Evolutionary conservation across 2,888 invertebrate species (phyloP), one percentile per base, ranked within the genome.

Genomic region (Meloe dianella): DNA sequence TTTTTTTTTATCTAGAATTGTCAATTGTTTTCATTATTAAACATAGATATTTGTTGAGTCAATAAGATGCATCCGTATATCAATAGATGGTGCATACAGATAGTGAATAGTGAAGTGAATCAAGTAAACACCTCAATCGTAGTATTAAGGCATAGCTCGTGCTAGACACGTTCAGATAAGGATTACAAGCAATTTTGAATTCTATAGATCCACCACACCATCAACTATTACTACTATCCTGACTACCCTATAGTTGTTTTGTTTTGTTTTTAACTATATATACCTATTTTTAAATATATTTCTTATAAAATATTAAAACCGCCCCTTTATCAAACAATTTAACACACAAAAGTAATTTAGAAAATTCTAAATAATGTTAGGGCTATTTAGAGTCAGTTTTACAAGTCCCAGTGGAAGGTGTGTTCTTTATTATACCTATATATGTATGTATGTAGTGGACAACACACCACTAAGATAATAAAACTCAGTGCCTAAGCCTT

Each of bases 401-500:
- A 83, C 80, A 81, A 74, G 78, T 70, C 78, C 77, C 41, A 41
- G 70, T 73, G 73, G 78, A 78, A 77, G n/a, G n/a, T n/a, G 74
- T 73, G 65, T 61, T 61, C 60, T 60, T 30, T 56, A 63, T 41
- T 38, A 51, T 24, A 30, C n/a, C 10, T 61, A 32, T 61, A 61
- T 41, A 60, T 68, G 72, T 69, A 70, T 72, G 67, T 73, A 35
- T 74, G 75, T 64, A 68, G 70, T 69, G 70, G 70, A 30, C 60
- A 60, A 60, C 66, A 67, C 67, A 67, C 77, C 77, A 73, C 77
- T 75, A 77, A 84, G 82, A 83, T 83, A 84, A 84, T 84, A 84
- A 84, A 84, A 83, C 83, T 83, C 82, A 83, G 81, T 79, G 79
- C 81, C 80, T 83, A 82, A 82, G 82, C 81, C 79, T 71, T 76